These are phyloP conservation scores for Hemaris fuciformis DNA, from an alignment of 2,888 invertebrate genomes.

Conservation along the genomic window DNA sequence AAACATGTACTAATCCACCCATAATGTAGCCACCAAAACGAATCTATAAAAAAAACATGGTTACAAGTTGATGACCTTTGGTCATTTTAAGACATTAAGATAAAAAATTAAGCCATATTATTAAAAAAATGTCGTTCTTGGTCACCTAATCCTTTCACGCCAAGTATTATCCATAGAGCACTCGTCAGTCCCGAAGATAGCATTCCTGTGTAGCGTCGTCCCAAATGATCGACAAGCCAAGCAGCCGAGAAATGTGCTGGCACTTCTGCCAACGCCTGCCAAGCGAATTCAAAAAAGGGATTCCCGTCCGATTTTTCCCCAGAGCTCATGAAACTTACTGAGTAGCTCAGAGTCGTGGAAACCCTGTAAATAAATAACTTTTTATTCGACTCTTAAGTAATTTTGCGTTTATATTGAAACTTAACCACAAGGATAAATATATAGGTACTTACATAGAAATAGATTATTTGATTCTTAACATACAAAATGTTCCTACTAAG, in stretches of 20 bases:
- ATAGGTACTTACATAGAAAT: no score
- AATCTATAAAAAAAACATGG: conserved; percentile 25
- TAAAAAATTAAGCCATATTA: background rate
- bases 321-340: conserved; percentile 72
- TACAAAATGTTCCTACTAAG: no score
- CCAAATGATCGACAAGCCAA: conserved; percentile 57
- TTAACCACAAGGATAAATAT: no score
- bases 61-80: background rate
- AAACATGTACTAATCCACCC: conserved; percentile 57
- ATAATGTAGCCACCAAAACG: conserved; percentile 33
- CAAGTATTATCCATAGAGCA: conserved; percentile 41
- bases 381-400: no score
- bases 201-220: conserved; percentile 50
- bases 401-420: no score
- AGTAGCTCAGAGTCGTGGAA: conserved; percentile 73
- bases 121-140: no score
- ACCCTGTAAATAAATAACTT: no score
- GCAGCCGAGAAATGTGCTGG: conserved; percentile 83
- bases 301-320: conserved; percentile 81
- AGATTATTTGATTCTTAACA: no score
- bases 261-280: conserved; percentile 83
- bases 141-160: conserved; percentile 39
- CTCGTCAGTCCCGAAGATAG: conserved; percentile 37
- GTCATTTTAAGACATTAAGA: background rate
- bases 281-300: conserved; percentile 84